Evolutionary conservation across 2,113 vertebrate species (phyloP).

Genomic region (Tachycineta bicolor): DNA sequence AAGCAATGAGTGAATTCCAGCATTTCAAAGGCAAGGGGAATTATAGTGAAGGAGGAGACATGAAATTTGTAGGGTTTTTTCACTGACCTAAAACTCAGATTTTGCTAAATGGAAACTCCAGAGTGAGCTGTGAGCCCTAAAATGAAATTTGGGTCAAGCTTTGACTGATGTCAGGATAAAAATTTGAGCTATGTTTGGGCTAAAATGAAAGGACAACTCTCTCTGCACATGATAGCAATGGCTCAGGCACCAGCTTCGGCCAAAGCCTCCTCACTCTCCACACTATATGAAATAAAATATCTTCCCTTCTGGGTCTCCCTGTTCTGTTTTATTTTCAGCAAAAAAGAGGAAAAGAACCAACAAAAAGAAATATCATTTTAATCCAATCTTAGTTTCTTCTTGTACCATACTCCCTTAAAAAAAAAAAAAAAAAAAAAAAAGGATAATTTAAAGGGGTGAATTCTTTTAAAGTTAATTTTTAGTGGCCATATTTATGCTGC

Average conservation of each 20-base stretch:
- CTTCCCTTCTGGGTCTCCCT: not conserved
- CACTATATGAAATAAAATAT: not conserved
- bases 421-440: not conserved
- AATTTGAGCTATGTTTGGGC: not conserved
- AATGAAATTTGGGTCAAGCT: not conserved
- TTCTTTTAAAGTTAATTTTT: not conserved
- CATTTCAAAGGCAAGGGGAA: constrained; percentile 22
- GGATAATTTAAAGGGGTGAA: accelerated
- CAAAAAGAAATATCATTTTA: not conserved
- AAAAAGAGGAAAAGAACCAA: not conserved
- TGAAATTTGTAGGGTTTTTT: not conserved
- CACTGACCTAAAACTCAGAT: not conserved
- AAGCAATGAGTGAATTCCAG: not conserved
- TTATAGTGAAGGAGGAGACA: not conserved
- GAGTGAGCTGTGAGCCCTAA: not conserved
- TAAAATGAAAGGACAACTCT: not conserved
- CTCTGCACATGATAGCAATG: not conserved
- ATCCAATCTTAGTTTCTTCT: not conserved
- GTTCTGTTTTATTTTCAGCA: not conserved
- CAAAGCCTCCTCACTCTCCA: not conserved
- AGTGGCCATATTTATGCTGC: not conserved
- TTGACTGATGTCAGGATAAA: not conserved
- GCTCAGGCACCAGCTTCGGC: not conserved
- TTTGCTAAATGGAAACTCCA: not conserved
- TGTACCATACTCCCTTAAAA: accelerated